Evolutionary conservation across 2,888 invertebrate genomes (phyloP).

Genomic region (Zaprionus lineosus): DNA sequence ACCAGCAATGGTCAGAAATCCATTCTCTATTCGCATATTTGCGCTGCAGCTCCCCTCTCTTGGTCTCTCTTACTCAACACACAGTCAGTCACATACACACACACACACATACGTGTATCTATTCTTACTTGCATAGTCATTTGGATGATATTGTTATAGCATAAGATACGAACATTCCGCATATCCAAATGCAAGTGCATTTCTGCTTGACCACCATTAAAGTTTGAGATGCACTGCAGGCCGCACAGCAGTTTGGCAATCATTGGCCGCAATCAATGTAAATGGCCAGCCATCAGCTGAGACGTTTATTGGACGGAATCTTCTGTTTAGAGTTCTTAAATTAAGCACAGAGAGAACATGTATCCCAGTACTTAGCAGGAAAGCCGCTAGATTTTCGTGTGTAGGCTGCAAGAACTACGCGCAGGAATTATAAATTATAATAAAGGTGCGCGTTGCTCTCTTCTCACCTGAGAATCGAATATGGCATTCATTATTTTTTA

Average conservation of each 20-base stretch:
- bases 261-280: constrained; percentile 26
- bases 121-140: constrained; percentile 42
- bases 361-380: constrained; percentile 3
- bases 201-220: constrained; percentile 3
- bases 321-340: constrained; percentile 11
- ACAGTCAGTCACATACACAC: too few relatives aligned
- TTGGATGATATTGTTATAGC: constrained; percentile 71
- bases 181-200: not conserved
- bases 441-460: too few relatives aligned
- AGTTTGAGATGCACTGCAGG: constrained; percentile 32
- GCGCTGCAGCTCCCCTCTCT: not conserved
- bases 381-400: not conserved
- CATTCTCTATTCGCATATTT: constrained; percentile 36
- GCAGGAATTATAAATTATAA: too few relatives aligned
- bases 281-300: constrained; percentile 35
- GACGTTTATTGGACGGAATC: constrained; percentile 33
- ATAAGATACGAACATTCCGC: constrained; percentile 46
- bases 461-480: too few relatives aligned
- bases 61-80: not conserved
- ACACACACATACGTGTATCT: not conserved
- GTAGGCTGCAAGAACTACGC: too few relatives aligned
- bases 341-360: constrained; percentile 29
- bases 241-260: constrained; percentile 30
- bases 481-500: too few relatives aligned
- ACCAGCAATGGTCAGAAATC: constrained; percentile 30